A percentile compares a stretch with the other conserved stretches of the same genome.
Evolutionary conservation across 1,140 invertebrate species (phyloP).

Genomic region (Pseudomyrmex concolor): DNA sequence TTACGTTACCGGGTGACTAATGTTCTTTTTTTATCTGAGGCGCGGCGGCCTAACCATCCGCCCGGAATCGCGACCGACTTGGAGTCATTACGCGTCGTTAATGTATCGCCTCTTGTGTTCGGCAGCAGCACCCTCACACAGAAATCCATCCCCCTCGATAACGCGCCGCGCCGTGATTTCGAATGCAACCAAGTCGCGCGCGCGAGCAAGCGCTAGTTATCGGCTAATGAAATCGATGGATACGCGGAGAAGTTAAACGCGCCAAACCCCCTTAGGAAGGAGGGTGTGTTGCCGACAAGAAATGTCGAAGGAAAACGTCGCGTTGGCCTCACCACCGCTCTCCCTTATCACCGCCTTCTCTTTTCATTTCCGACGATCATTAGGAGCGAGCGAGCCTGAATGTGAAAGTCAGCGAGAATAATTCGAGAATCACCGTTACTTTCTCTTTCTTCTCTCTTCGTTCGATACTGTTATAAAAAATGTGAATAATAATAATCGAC

Average conservation of each 20-base stretch:
- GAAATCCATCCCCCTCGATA: constrained; percentile 30
- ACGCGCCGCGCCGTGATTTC: constrained; percentile 56
- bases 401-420: neutral
- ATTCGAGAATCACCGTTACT: neutral
- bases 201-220: constrained; percentile 66
- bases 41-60: constrained; percentile 4
- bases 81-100: constrained; percentile 77
- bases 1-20: constrained; percentile 76
- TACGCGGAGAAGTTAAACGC: constrained; percentile 72
- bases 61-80: constrained; percentile 39
- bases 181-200: constrained; percentile 64
- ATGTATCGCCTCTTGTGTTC: constrained; percentile 75
- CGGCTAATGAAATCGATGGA: constrained; percentile 81
- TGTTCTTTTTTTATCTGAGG: constrained; percentile 81
- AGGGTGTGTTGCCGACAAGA: constrained; percentile 37
- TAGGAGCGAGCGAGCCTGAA: constrained; percentile 55
- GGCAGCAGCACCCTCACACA: constrained; percentile 62
- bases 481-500: neutral
- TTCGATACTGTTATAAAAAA: neutral
- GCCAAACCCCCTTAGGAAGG: constrained; percentile 60
- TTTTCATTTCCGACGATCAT: constrained; percentile 80
- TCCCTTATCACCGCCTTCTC: constrained; percentile 51
- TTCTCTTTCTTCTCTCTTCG: neutral
- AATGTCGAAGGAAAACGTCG: constrained; percentile 55
- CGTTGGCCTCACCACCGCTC: neutral